A percentile compares a stretch with the other conserved stretches of the same genome.
These are phyloP conservation scores for Nomada ferruginata DNA, from an alignment of 2,888 invertebrate species.

Conservation along the genomic window DNA sequence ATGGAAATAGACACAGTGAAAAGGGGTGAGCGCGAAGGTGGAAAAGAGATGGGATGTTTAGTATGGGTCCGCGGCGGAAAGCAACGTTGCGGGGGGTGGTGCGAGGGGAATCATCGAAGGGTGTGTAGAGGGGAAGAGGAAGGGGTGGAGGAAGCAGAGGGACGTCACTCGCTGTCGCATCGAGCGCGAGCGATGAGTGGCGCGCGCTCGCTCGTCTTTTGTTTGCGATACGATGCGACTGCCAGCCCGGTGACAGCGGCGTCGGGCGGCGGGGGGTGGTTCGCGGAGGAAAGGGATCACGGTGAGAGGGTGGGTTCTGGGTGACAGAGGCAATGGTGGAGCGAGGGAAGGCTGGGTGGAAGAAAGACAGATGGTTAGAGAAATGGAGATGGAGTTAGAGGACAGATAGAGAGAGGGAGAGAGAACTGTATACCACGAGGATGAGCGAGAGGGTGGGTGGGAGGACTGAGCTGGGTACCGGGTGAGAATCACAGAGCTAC, in stretches of 20 bases:
- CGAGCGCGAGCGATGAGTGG: slow-evolving; percentile 81
- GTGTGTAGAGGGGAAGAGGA: slow-evolving; percentile 36
- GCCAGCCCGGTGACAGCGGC: slow-evolving; percentile 74
- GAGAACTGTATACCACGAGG: slow-evolving; percentile 31
- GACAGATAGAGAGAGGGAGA: background rate
- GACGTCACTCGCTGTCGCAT: slow-evolving; percentile 83
- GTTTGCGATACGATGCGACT: slow-evolving; percentile 82
- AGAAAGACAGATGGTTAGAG: slow-evolving; percentile 14
- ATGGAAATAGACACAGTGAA: slow-evolving; percentile 9
- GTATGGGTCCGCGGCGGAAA: slow-evolving; percentile 45
- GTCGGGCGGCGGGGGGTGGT: slow-evolving; percentile 58
- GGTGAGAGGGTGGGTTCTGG: slow-evolving; percentile 37
- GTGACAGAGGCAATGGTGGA: slow-evolving; percentile 45
- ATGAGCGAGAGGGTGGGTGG: slow-evolving; percentile 41
- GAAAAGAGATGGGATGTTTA: slow-evolving; percentile 36
- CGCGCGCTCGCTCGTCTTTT: slow-evolving; percentile 83
- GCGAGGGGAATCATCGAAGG: slow-evolving; percentile 16
- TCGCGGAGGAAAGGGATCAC: slow-evolving; percentile 53
- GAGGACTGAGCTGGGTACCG: slow-evolving; percentile 68
- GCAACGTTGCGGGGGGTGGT: slow-evolving; percentile 21
- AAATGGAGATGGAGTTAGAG: background rate
- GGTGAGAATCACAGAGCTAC: slow-evolving; percentile 77
- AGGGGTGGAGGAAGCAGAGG: slow-evolving; percentile 61
- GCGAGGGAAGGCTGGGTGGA: slow-evolving; percentile 34
- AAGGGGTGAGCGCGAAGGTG: slow-evolving; percentile 33